Evolutionary conservation across 2,888 invertebrate species (phyloP).

Genomic region (Pristionchus japonicus): DNA sequence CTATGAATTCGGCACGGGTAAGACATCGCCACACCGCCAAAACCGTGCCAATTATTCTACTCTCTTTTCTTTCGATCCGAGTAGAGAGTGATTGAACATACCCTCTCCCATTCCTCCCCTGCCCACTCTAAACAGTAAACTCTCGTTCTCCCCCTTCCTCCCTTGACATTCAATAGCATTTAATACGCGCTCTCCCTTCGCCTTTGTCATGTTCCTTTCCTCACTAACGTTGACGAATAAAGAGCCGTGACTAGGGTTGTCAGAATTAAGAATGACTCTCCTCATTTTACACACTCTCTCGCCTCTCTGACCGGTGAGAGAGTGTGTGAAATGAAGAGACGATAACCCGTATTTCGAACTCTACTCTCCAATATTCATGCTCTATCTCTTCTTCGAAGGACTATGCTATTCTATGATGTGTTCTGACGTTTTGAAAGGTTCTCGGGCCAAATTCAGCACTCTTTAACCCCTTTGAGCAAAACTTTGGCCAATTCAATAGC

Average conservation of each 20-base stretch:
- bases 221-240: neutral
- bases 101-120: neutral
- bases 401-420: neutral
- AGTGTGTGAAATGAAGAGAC: too few relatives aligned
- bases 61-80: neutral
- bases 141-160: neutral
- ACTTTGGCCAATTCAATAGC: neutral
- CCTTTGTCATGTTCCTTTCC: slow-evolving; percentile 2
- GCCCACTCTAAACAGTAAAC: neutral
- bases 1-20: neutral
- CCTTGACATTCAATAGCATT: neutral
- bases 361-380: neutral
- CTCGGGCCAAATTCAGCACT: too few relatives aligned
- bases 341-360: too few relatives aligned
- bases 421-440: neutral
- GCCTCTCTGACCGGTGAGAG: neutral
- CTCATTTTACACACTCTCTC: neutral
- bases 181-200: slow-evolving; percentile 1
- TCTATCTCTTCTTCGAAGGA: neutral
- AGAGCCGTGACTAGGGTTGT: too few relatives aligned
- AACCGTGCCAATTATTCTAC: neutral
- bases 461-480: neutral
- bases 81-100: neutral
- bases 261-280: too few relatives aligned
- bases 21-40: neutral